A percentile compares a stretch with the other conserved stretches of the same genome.
Evolutionary conservation across 2,888 invertebrate genomes (phyloP).

Genomic region (Dynastes maya): DNA sequence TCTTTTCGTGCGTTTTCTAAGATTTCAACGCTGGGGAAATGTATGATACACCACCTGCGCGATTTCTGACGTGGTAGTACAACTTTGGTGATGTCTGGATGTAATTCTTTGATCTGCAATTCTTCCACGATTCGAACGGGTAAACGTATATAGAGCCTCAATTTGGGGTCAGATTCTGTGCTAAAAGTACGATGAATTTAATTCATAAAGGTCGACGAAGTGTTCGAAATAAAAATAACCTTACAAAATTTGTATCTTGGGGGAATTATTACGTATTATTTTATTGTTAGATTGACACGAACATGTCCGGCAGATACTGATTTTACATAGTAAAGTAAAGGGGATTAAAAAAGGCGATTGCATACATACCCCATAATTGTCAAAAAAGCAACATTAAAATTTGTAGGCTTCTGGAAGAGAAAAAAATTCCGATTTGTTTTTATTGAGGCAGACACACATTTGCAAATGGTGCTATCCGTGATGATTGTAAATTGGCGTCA

Average conservation of each 20-base stretch:
- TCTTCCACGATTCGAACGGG: slow-evolving; percentile 63
- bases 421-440: slow-evolving; percentile 27
- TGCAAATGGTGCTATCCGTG: not conserved
- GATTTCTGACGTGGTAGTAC: slow-evolving; percentile 62
- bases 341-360: not conserved
- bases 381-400: slow-evolving; percentile 40
- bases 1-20: slow-evolving; percentile 23
- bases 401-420: slow-evolving; percentile 1
- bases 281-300: not conserved
- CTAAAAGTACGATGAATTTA: slow-evolving; percentile 22
- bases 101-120: slow-evolving; percentile 62
- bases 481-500: not conserved
- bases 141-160: slow-evolving; percentile 63
- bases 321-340: too few relatives aligned
- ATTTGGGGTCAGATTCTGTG: slow-evolving; percentile 52
- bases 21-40: slow-evolving; percentile 36
- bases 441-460: slow-evolving; percentile 16
- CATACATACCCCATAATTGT: slow-evolving; percentile 44
- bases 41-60: slow-evolving; percentile 49
- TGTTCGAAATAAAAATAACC: slow-evolving; percentile 11
- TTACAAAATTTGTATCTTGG: slow-evolving; percentile 11
- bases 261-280: slow-evolving; percentile 7
- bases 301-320: not conserved
- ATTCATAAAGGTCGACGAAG: not conserved
- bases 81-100: slow-evolving; percentile 63